Evolutionary conservation across 2,797 vertebrate genomes (phyloP).

Genomic region (Sebastes nivosus): DNA sequence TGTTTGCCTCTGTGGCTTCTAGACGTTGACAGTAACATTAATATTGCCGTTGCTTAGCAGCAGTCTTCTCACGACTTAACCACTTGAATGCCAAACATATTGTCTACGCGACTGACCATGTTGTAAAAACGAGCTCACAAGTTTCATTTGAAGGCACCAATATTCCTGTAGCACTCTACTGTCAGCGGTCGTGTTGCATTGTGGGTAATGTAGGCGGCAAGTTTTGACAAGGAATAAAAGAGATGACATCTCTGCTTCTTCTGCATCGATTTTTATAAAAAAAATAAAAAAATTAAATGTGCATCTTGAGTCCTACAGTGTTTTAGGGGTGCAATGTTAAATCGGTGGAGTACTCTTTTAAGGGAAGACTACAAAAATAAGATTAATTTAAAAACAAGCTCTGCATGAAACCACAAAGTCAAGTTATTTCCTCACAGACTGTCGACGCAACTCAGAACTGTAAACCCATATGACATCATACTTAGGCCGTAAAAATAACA

Average conservation of each 20-base stretch:
- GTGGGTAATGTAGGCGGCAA: background rate
- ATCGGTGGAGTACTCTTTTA: background rate
- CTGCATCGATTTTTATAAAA: background rate
- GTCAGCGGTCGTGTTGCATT: background rate
- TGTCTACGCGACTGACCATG: too few relatives aligned
- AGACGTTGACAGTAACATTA: rapidly evolving
- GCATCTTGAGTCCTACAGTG: background rate
- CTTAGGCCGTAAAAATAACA: background rate
- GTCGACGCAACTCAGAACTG: background rate
- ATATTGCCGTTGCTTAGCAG: too few relatives aligned
- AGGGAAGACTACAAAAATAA: background rate
- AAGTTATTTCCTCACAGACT: background rate
- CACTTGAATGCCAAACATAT: too few relatives aligned
- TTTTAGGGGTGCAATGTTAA: background rate
- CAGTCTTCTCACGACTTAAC: too few relatives aligned
- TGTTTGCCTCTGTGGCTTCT: too few relatives aligned
- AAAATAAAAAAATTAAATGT: background rate
- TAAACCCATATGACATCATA: background rate
- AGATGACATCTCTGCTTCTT: background rate
- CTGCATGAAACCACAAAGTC: conserved; percentile 1
- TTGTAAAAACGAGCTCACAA: too few relatives aligned
- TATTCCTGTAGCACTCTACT: background rate
- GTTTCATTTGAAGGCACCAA: too few relatives aligned
- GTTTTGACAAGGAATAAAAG: background rate
- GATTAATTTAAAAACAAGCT: background rate